phyloP scores from a whole-genome alignment of 2,797 vertebrate genomes.

The Sciurus vulgaris region DNA sequence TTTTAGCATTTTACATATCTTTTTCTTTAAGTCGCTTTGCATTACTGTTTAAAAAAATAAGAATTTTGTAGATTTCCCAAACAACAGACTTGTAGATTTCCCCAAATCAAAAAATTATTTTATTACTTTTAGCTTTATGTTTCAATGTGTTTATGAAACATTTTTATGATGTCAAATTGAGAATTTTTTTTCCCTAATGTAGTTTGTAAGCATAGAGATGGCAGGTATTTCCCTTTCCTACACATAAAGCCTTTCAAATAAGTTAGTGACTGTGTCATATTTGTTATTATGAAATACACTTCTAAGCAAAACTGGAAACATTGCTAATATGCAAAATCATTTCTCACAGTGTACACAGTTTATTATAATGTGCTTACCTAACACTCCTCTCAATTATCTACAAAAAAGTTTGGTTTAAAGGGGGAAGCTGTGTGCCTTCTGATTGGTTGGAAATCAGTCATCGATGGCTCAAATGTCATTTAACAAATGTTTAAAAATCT shows the following conservation, averaged over 20 bases:
- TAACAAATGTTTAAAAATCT: conserved; percentile 73
- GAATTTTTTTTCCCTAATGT: not conserved
- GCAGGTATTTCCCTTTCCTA: conserved; percentile 41
- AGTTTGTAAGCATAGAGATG: conserved; percentile 16
- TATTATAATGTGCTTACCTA: conserved; percentile 44
- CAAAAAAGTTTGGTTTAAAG: conserved; percentile 65
- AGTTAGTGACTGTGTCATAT: not conserved
- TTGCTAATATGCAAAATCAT: conserved; percentile 27
- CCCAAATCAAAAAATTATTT: not conserved
- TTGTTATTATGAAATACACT: conserved; percentile 50
- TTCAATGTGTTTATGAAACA: not conserved
- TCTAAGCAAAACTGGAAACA: conserved; percentile 29
- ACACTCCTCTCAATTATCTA: conserved; percentile 7
- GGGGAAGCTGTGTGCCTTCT: conserved; percentile 56
- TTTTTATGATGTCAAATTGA: not conserved
- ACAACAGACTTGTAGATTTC: not conserved
- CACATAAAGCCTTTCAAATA: conserved; percentile 36
- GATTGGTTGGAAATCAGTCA: conserved; percentile 74
- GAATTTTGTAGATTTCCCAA: not conserved
- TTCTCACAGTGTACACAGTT: conserved; percentile 18
- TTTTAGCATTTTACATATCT: not conserved
- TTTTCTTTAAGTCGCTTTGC: not conserved
- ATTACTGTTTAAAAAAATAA: not conserved
- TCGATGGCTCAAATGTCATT: conserved; percentile 60
- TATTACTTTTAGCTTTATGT: not conserved